Conservation (phyloP, 1,140 invertebrate species). For the Episyrphus balteatus region DNA sequence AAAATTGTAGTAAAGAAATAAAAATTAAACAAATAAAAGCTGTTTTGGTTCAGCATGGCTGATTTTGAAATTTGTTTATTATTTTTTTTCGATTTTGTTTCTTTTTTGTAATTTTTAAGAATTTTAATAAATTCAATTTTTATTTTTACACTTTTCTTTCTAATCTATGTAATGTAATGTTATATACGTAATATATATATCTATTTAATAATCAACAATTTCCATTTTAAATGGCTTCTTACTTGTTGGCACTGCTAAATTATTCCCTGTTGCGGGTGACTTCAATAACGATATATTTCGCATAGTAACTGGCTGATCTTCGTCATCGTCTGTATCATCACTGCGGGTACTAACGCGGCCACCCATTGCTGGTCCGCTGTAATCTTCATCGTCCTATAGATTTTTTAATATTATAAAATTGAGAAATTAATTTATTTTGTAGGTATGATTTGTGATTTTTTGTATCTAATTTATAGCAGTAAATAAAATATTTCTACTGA, state of each 20-base stretch:
- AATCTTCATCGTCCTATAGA: conserved; percentile 31
- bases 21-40: too few species aligned
- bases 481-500: background rate
- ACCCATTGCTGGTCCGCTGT: conserved; percentile 31
- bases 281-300: conserved; percentile 25
- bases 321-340: conserved; percentile 31
- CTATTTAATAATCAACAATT: conserved; percentile 32
- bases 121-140: too few species aligned
- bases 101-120: too few species aligned
- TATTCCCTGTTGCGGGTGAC: conserved; percentile 15
- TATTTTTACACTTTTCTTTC: too few species aligned
- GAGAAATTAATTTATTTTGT: background rate
- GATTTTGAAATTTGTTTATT: too few species aligned
- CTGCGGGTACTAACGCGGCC: conserved; percentile 31
- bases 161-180: too few species aligned
- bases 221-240: conserved; percentile 31
- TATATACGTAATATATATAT: background rate
- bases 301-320: conserved; percentile 35
- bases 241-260: conserved; percentile 34
- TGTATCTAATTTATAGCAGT: background rate
- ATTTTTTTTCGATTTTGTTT: too few species aligned
- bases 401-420: background rate
- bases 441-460: background rate
- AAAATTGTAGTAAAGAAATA: too few species aligned
- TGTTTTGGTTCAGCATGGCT: too few species aligned